Percentiles rank a stretch among this genome's conserved stretches.
Conservation (phyloP, 2,797 vertebrate genomes). For the Thamnophis elegans region DNA sequence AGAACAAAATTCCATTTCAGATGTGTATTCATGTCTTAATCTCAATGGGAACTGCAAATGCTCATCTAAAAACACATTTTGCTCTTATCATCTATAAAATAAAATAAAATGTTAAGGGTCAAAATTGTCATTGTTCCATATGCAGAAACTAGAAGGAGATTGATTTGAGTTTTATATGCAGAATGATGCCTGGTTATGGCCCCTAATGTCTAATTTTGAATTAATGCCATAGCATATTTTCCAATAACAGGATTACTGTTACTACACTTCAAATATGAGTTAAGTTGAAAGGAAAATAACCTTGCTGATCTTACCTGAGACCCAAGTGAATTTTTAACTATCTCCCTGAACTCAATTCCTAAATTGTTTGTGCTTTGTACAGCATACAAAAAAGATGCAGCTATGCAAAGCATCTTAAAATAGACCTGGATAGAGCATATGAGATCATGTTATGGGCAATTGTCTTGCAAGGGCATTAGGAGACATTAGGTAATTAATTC, state of each 20-base stretch:
- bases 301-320: constrained; percentile 21
- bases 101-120: constrained; percentile 25
- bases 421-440: constrained; percentile 3
- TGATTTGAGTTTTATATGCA: constrained; percentile 10
- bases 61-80: constrained; percentile 9
- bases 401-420: constrained; percentile 22
- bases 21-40: constrained; percentile 32
- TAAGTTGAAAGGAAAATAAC: constrained; percentile 37
- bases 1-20: constrained; percentile 19
- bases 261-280: constrained; percentile 22
- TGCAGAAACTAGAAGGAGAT: neutral
- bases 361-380: neutral
- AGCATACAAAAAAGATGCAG: constrained; percentile 2
- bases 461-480: neutral
- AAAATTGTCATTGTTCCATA: neutral
- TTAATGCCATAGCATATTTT: constrained; percentile 24
- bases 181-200: constrained; percentile 11
- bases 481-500: neutral
- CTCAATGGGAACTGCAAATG: neutral
- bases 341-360: constrained; percentile 22
- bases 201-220: neutral
- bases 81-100: constrained; percentile 2
- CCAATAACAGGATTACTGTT: constrained; percentile 20
- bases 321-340: constrained; percentile 19
- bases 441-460: constrained; percentile 13